Base-by-base conservation (phyloP, 2,888 invertebrate genomes). In the Callimorpha dominula region DNA sequence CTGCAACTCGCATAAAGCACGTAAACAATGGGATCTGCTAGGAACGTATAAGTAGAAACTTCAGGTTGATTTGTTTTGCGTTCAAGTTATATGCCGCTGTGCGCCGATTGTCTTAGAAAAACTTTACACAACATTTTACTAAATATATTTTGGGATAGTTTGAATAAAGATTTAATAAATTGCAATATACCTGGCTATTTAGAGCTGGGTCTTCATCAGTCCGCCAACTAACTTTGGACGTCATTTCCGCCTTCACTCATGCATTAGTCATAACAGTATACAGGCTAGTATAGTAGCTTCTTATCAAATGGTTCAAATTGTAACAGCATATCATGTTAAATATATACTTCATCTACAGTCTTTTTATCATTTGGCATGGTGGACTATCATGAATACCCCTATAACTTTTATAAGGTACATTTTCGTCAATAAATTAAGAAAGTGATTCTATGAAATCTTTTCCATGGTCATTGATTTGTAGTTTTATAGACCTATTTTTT, bases 161-260 rank as follows among this genome's bases (percentile, higher is more conserved):
- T 31, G 31, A 31, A 31, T 31, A 31, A 31, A 31, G 31, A 31
- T 31, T 1, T 31, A 31, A 31, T 31, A 31, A 31, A 31, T 31
- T 31, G 31, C 31, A 31, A 31, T 31, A 54, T 54, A 17, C 54
- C 8, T 54, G 54, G 9, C n/a, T 54, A 31, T 31, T 31, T 54
- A n/a, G n/a, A n/a, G 52, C n/a, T 54, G 17, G 8, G 6, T 8
- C 17, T 54, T 57, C 20, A 57, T 17, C 4, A 57, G n/a, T 57
- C n/a, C 17, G 12, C 20, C 5, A 49, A 62, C 46, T 46, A 68
- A 46, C 31, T 57, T 15, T 12, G 46, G 4, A 5, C 50, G 68
- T 62, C 40, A 68, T 49, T 68, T 60, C 68, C 49, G 60, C 17
- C 46, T 20, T 68, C 46, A 62, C 46, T 68, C 60, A 68, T 62